A percentile compares a stretch with the other conserved stretches of the same genome.
Conservation (phyloP, 2,797 vertebrate genomes). For the Onychomys leucogaster region DNA sequence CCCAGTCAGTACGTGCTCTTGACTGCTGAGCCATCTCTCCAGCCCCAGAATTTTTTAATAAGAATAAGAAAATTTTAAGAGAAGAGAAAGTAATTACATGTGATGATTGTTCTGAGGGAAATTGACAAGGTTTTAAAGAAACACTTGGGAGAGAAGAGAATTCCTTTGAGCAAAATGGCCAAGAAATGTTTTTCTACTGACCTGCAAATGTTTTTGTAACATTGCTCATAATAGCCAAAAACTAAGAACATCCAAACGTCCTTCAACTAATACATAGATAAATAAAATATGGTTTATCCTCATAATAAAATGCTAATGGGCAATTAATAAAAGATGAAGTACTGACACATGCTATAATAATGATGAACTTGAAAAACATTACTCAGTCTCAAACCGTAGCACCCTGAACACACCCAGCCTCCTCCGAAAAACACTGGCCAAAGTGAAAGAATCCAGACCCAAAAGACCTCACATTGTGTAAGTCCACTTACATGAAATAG, state of each 20-base stretch:
- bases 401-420: not conserved
- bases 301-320: not conserved
- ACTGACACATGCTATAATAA: not conserved
- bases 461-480: not conserved
- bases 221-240: not conserved
- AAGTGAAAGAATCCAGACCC: constrained; percentile 25
- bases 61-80: not conserved
- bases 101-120: not conserved
- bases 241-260: not conserved
- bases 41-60: not conserved
- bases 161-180: not conserved
- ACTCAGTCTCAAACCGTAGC: not conserved
- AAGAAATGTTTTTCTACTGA: not conserved
- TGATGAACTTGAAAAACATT: constrained; percentile 1
- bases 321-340: constrained; percentile 9
- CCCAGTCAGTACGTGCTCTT: not conserved
- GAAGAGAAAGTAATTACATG: constrained; percentile 14
- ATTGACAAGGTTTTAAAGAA: not conserved
- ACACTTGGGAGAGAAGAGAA: not conserved
- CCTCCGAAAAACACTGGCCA: not conserved
- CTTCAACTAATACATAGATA: not conserved
- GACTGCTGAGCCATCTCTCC: not conserved
- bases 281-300: constrained; percentile 8
- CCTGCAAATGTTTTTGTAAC: not conserved
- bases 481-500: not conserved